A percentile compares a stretch with the other conserved stretches of the same genome.
phyloP scores from a whole-genome alignment of 2,113 vertebrate genomes.

The Syrmaticus mikado region DNA sequence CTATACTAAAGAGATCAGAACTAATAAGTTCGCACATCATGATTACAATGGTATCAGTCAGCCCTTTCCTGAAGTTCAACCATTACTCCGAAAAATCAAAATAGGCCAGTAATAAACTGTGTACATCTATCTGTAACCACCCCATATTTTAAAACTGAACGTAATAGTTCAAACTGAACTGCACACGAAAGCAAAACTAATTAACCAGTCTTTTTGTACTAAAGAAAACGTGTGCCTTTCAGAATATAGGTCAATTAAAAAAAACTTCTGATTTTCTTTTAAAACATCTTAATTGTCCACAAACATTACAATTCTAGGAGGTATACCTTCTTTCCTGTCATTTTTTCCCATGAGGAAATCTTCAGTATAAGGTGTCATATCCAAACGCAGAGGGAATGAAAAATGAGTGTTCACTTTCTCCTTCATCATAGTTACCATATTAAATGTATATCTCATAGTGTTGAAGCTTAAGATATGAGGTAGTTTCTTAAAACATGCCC shows the following conservation, averaged over 20 bases:
- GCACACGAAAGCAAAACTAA: background rate
- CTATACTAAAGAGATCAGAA: background rate
- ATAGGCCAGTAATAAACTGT: background rate
- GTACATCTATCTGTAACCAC: background rate
- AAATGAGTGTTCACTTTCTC: slow-evolving; percentile 99
- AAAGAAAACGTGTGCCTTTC: background rate
- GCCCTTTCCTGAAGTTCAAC: background rate
- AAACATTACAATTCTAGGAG: background rate
- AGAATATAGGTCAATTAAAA: background rate
- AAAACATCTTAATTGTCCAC: background rate
- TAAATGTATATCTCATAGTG: slow-evolving; percentile 99
- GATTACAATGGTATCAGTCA: background rate
- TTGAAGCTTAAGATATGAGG: slow-evolving; percentile 98
- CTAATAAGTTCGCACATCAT: background rate
- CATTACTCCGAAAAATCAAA: background rate
- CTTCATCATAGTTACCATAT: slow-evolving; percentile 99
- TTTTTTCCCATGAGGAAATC: slow-evolving; percentile 98
- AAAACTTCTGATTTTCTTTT: background rate
- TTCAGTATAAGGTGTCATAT: slow-evolving; percentile 99
- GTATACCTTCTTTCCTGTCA: slow-evolving; percentile 93
- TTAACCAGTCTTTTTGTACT: fast-evolving
- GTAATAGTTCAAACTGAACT: background rate
- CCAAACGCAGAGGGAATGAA: slow-evolving; percentile 95
- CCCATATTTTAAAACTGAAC: background rate
- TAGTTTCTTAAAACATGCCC: slow-evolving; percentile 98